phyloP scores from a whole-genome alignment of 2,888 invertebrate species.

The Campoplex capitator region DNA sequence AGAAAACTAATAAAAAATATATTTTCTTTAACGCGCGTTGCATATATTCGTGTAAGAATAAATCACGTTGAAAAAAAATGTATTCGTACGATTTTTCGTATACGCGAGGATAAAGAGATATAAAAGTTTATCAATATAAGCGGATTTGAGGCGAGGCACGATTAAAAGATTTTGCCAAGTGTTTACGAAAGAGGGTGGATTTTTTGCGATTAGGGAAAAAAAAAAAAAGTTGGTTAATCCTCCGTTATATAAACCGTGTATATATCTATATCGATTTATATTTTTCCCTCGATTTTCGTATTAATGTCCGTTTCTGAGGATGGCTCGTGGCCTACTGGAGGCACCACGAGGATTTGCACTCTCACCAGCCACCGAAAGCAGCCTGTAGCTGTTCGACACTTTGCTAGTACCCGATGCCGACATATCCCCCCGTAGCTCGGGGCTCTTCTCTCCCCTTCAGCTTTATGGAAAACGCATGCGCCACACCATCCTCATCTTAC shows the following conservation, averaged over 20 bases:
- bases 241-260: background rate
- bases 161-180: background rate
- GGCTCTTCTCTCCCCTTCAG: background rate
- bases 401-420: slow-evolving; percentile 31
- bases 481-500: slow-evolving; percentile 28
- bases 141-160: background rate
- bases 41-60: background rate
- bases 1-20: background rate
- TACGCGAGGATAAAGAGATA: background rate
- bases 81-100: too few species aligned
- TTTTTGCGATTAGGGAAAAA: background rate
- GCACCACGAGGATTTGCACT: slow-evolving; percentile 52
- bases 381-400: slow-evolving; percentile 18
- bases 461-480: slow-evolving; percentile 62
- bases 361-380: slow-evolving; percentile 34
- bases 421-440: slow-evolving; percentile 10
- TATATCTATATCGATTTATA: background rate
- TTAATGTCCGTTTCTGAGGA: slow-evolving; percentile 41
- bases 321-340: slow-evolving; percentile 56
- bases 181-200: background rate
- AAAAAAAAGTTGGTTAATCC: background rate
- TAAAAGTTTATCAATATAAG: background rate
- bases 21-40: background rate
- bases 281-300: background rate
- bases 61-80: background rate